Evolutionary conservation across 2,888 invertebrate genomes (phyloP).

Genomic region (Gymnosoma rotundatum): DNA sequence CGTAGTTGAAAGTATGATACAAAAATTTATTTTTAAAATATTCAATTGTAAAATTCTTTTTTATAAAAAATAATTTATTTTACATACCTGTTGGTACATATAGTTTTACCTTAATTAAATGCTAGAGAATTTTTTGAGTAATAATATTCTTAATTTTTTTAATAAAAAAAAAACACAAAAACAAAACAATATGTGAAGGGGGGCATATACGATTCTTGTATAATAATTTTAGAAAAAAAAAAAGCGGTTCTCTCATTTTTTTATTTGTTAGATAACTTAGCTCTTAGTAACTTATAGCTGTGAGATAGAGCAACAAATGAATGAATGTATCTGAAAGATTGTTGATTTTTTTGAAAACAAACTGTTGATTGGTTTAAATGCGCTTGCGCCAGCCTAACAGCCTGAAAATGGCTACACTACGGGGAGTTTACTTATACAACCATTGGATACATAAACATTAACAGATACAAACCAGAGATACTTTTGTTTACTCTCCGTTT

Average conservation of each 20-base stretch:
- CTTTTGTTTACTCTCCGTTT: conserved; percentile 50
- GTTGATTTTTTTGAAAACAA: conserved; percentile 74
- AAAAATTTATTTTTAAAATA: conserved; percentile 61
- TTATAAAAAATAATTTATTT: conserved; percentile 11
- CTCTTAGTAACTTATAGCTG: no score
- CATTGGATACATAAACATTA: conserved; percentile 75
- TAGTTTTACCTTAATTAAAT: conserved; percentile 43
- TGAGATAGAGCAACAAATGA: conserved; percentile 14
- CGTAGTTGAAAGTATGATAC: conserved; percentile 48
- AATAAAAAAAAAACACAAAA: neutral
- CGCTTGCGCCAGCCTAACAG: conserved; percentile 81
- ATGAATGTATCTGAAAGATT: conserved; percentile 51
- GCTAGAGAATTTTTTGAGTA: conserved; percentile 5
- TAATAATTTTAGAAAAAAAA: neutral
- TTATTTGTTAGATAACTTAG: neutral
- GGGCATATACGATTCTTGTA: neutral
- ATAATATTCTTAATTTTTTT: neutral
- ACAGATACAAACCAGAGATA: conserved; percentile 39
- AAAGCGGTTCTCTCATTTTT: neutral
- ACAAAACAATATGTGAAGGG: neutral
- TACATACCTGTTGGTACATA: conserved; percentile 62
- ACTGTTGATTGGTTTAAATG: conserved; percentile 81
- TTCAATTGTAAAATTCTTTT: conserved; percentile 14
- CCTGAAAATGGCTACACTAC: conserved; percentile 81
- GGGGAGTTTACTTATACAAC: conserved; percentile 79